Evolutionary conservation across 2,113 vertebrate genomes (phyloP).

Genomic region (Oxygymnocypris stewartii): DNA sequence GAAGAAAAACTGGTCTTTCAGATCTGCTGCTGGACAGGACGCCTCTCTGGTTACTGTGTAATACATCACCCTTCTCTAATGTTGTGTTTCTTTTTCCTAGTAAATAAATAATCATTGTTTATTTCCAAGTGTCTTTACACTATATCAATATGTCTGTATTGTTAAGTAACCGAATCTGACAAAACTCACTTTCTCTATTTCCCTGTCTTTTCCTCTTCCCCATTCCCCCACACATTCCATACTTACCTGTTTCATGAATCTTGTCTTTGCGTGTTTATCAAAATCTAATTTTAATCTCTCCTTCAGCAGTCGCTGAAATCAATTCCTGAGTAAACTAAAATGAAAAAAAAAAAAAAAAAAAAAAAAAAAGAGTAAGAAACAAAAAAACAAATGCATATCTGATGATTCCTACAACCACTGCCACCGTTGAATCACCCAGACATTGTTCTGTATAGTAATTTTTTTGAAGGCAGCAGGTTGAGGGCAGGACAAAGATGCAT

Average conservation of each 20-base stretch:
- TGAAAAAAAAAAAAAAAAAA: too few relatives aligned
- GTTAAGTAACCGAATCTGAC: not conserved
- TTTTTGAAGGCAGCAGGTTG: not conserved
- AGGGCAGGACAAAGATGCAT: constrained; percentile 39
- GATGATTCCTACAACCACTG: not conserved
- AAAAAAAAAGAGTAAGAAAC: not conserved
- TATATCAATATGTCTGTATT: not conserved
- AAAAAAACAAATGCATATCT: not conserved
- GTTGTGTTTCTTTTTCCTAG: not conserved
- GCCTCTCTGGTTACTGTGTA: not conserved
- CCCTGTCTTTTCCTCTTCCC: not conserved
- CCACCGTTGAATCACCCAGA: constrained; percentile 21
- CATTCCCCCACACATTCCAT: not conserved
- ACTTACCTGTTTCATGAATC: not conserved
- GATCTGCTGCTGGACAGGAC: not conserved
- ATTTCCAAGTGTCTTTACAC: not conserved
- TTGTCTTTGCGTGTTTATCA: constrained; percentile 8
- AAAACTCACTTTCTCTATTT: not conserved
- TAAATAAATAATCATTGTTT: constrained; percentile 36
- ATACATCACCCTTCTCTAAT: constrained; percentile 19
- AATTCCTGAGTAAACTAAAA: not conserved
- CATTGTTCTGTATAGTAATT: constrained; percentile 38
- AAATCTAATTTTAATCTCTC: constrained; percentile 24
- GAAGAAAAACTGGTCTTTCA: not conserved
- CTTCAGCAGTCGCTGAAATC: not conserved